These are phyloP conservation scores for Scopus umbretta DNA, from an alignment of 2,113 vertebrate species.

Conservation along the genomic window DNA sequence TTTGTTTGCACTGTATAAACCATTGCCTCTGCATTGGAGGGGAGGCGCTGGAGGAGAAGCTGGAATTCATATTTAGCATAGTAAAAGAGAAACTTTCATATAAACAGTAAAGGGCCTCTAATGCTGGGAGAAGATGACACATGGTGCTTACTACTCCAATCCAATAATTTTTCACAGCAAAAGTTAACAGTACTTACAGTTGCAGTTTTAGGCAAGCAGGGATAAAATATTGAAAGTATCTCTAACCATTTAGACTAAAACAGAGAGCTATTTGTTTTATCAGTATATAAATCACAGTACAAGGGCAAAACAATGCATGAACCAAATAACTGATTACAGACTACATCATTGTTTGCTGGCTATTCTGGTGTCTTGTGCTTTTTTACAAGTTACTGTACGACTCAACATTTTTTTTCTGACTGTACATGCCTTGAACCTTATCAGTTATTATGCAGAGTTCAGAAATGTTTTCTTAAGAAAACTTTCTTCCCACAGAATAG, in stretches of 20 bases:
- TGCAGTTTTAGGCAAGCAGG: not conserved
- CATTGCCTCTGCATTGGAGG: fast-evolving
- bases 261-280: not conserved
- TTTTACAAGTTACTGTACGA: not conserved
- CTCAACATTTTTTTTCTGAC: not conserved
- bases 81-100: not conserved
- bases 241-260: not conserved
- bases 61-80: not conserved
- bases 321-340: not conserved
- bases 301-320: not conserved
- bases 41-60: not conserved
- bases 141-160: not conserved
- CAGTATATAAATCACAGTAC: not conserved
- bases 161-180: not conserved
- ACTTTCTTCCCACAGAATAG: not conserved
- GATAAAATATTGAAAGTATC: not conserved
- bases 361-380: not conserved
- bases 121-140: not conserved
- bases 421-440: not conserved
- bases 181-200: not conserved
- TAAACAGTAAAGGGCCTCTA: not conserved
- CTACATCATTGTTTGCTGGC: not conserved
- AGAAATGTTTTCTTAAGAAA: not conserved
- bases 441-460: not conserved
- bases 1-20: not conserved